Base-by-base conservation (phyloP, 2,888 invertebrate genomes). In the Dasysyrphus albostriatus region DNA sequence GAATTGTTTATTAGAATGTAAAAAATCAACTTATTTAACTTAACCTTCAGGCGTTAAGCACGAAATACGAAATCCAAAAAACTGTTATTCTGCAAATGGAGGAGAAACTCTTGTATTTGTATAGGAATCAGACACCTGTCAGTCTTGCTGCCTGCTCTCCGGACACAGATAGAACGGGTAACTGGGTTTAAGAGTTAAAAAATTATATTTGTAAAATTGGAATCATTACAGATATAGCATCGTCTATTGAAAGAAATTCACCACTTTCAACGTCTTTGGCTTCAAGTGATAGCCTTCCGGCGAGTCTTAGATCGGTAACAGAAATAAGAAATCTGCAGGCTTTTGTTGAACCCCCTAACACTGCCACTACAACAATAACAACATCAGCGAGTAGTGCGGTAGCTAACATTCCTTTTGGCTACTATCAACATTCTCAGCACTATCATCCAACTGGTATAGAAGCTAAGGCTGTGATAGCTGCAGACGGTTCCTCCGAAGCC, bases 231-330 rank as follows among this genome's bases (percentile, higher is more conserved):
- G 94, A 94, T 89, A 93, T 94, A 47, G 93, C 93, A 70, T 93
- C 93, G 44, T 94, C 93, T 3, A 92, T 92, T 88, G 93, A 93
- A 78, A 94, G 94, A 81, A 94, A 95, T 76, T 95, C 95, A 12
- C 94, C 95, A 24, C 91, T 95, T 39, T 95, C 95, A 8, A 94
- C 94, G 10, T 95, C 95, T 61, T 91, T 95, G 85, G 95, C 95
- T 37, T 95, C 95, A 1, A 95, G 94, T 77, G 93, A 93, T 65
- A 92, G 91, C 49, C 89, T 93, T 12, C 93, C 93, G 56, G 91
- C 91, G 2, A 93, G 93, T 76, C 88, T 92, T 90, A 93, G 92
- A 89, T 93, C 92, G 83, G 91, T 92, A 9, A 94, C 94, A 49
- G 95, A 95, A 90, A 93, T 95, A 56, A 93, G 94, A 88, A 95